A percentile compares a stretch with the other conserved stretches of the same genome.
Conservation (phyloP, 2,888 invertebrate species). For the Nemoura dubitans region DNA sequence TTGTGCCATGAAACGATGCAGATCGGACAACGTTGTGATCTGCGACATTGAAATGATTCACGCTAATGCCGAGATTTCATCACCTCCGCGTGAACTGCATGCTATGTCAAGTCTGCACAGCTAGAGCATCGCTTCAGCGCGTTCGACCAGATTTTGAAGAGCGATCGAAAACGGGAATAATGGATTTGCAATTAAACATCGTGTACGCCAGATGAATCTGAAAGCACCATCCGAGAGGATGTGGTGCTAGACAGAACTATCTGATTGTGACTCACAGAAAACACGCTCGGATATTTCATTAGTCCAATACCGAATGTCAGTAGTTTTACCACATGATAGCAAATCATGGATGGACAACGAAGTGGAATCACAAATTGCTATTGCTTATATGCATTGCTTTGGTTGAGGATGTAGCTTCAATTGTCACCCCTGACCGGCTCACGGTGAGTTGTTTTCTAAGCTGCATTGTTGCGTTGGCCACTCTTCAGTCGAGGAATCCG, state of each 20-base stretch:
- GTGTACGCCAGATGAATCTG: constrained; percentile 26
- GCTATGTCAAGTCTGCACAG: not conserved
- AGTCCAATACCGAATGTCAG: not conserved
- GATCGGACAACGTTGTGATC: too few relatives aligned
- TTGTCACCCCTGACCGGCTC: not conserved
- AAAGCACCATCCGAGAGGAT: constrained; percentile 10
- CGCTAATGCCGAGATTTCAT: not conserved
- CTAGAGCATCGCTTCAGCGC: not conserved
- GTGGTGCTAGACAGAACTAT: constrained; percentile 8
- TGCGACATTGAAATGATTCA: too few relatives aligned
- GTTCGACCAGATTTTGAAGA: constrained; percentile 8
- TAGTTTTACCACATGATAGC: not conserved
- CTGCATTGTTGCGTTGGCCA: constrained; percentile 1
- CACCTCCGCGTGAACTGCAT: too few relatives aligned
- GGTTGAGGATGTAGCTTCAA: not conserved
- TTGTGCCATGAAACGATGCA: too few relatives aligned
- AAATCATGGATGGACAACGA: constrained; percentile 4
- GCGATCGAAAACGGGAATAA: constrained; percentile 31
- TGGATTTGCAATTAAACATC: constrained; percentile 34
- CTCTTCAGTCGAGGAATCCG: not conserved
- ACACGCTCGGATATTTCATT: not conserved
- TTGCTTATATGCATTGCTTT: not conserved
- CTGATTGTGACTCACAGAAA: constrained; percentile 32
- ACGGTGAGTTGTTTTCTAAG: not conserved
- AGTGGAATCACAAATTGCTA: not conserved